A percentile compares a stretch with the other conserved stretches of the same genome.
Evolutionary conservation across 2,797 vertebrate genomes (phyloP).

Genomic region (Halcyon badia): DNA sequence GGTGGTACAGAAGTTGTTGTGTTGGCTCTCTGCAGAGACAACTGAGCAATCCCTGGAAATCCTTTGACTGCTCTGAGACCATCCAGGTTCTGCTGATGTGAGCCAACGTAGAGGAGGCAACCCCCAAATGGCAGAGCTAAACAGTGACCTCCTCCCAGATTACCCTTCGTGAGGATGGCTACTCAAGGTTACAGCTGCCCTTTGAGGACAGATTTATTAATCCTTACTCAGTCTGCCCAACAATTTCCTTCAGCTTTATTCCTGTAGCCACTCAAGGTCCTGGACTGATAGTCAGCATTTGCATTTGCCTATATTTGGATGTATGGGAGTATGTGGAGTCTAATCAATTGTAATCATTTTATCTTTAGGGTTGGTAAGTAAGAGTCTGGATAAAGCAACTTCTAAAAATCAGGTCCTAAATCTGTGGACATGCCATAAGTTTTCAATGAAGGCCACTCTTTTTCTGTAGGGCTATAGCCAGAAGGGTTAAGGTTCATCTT

Average conservation of each 20-base stretch:
- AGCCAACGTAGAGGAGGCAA: not conserved
- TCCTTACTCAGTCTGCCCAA: not conserved
- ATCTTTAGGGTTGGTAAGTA: not conserved
- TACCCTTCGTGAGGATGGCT: not conserved
- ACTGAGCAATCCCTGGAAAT: not conserved
- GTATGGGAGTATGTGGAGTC: not conserved
- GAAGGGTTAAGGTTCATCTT: not conserved
- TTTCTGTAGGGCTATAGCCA: not conserved
- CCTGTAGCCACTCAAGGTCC: not conserved
- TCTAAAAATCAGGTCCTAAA: not conserved
- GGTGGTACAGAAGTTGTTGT: not conserved
- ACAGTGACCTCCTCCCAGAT: not conserved
- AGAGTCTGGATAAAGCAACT: not conserved
- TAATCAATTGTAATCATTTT: not conserved
- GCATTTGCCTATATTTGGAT: not conserved
- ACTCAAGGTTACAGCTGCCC: not conserved
- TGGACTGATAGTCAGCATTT: not conserved
- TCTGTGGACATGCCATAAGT: rapidly evolving
- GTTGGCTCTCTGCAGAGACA: not conserved
- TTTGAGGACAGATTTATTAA: not conserved
- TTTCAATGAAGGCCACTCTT: not conserved
- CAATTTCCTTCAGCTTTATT: not conserved
- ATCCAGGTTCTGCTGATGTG: rapidly evolving
- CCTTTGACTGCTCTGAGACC: not conserved
- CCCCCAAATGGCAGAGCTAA: not conserved